These are phyloP conservation scores for Riptortus pedestris DNA, from an alignment of 1,140 invertebrate genomes.

Conservation along the genomic window DNA sequence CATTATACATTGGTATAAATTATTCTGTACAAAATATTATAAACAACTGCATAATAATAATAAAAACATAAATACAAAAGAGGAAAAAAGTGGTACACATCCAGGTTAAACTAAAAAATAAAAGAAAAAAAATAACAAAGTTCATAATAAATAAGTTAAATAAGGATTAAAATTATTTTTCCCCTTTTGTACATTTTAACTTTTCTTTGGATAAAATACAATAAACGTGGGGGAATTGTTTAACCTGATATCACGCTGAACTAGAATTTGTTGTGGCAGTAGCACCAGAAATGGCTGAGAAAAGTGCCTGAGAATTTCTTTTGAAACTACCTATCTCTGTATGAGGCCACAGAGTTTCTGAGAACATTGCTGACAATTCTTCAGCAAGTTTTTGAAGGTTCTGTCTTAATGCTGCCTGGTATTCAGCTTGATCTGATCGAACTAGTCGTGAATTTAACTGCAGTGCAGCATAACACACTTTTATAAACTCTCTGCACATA, in stretches of 20 bases:
- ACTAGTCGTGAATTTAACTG: conserved; percentile 80
- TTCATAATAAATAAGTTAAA: no score
- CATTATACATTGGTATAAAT: no score
- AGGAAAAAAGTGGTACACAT: no score
- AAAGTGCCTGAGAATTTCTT: conserved; percentile 54
- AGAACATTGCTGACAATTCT: conserved; percentile 58
- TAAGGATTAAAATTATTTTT: no score
- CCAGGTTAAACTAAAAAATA: no score
- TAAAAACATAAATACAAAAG: no score
- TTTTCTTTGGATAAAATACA: no score
- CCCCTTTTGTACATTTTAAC: no score
- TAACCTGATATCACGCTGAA: conserved; percentile 17
- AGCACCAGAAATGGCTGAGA: conserved; percentile 55
- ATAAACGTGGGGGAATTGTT: background rate
- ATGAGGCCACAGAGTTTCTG: conserved; percentile 55
- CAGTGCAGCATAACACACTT: conserved; percentile 73
- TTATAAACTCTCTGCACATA: conserved; percentile 68
- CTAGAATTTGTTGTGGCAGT: conserved; percentile 47
- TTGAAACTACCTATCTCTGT: conserved; percentile 49
- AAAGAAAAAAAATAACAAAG: no score
- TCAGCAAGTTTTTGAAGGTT: conserved; percentile 79
- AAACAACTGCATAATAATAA: no score
- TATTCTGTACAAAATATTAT: no score
- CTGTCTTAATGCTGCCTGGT: conserved; percentile 71
- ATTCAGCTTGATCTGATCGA: conserved; percentile 72